phyloP scores from a whole-genome alignment of 2,113 vertebrate genomes.

The Aramus guarauna region DNA sequence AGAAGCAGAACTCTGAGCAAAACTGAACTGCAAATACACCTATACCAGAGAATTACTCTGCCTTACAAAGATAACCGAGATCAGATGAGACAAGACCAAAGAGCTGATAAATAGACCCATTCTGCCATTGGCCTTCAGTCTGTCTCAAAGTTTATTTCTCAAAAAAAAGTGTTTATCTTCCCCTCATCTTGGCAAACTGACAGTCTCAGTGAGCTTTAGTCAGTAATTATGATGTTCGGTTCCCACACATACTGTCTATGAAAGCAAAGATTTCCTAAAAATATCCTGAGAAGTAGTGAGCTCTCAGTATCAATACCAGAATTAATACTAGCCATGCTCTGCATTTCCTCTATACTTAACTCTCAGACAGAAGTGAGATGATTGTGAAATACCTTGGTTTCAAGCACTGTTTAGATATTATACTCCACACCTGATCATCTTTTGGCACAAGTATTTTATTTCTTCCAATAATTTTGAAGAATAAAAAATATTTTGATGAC shows the following conservation, averaged over 20 bases:
- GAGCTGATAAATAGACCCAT: neutral
- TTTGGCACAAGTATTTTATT: neutral
- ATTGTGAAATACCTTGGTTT: fast-evolving
- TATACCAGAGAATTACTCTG: neutral
- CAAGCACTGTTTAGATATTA: neutral
- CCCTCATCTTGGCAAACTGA: neutral
- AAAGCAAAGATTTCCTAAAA: neutral
- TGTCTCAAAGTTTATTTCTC: neutral
- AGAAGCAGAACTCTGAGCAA: neutral
- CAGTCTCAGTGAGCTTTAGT: neutral
- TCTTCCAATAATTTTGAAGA: neutral
- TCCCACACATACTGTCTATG: neutral
- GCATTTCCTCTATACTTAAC: neutral
- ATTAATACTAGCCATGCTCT: neutral
- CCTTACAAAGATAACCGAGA: neutral
- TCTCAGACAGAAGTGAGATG: neutral
- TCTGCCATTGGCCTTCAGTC: neutral
- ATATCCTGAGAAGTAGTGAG: neutral
- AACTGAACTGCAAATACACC: neutral
- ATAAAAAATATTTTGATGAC: neutral
- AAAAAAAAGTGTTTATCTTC: neutral
- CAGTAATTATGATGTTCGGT: neutral
- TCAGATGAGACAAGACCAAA: neutral
- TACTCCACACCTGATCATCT: neutral
- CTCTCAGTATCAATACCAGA: neutral